Evolutionary conservation across 2,888 invertebrate species (phyloP).

Genomic region (Penaeus monodon): DNA sequence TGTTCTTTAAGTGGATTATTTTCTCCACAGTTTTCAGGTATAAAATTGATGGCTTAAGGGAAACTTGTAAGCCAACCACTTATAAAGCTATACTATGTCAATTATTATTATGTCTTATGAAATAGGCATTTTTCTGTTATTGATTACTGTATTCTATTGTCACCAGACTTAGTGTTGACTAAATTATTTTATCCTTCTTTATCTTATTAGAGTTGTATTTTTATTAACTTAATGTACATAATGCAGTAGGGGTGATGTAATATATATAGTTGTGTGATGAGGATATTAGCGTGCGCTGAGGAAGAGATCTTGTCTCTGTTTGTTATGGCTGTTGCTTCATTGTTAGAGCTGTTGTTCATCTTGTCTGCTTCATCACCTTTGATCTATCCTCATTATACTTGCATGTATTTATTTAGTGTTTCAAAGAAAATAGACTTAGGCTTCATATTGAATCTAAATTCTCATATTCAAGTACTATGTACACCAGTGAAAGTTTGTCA

Average conservation of each 20-base stretch:
- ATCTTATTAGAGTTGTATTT: conserved; percentile 4
- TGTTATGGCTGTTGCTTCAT: conserved; percentile 34
- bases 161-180: conserved; percentile 47
- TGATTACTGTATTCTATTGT: conserved; percentile 25
- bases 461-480: too few species aligned
- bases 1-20: conserved; percentile 49
- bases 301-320: conserved; percentile 14
- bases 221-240: conserved; percentile 39
- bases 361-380: conserved; percentile 11
- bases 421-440: too few species aligned
- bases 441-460: too few species aligned
- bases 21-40: conserved; percentile 58
- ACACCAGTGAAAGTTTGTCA: too few species aligned
- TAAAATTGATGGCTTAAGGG: conserved; percentile 38
- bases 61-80: conserved; percentile 18
- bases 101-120: background rate
- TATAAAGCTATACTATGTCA: conserved; percentile 25
- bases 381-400: background rate
- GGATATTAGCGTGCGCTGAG: conserved; percentile 41
- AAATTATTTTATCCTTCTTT: conserved; percentile 14
- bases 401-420: background rate
- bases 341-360: conserved; percentile 28
- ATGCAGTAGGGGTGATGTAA: conserved; percentile 49
- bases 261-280: conserved; percentile 41
- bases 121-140: conserved; percentile 38